Evolutionary conservation across 2,797 vertebrate species (phyloP), one percentile per base, ranked within the genome.

Genomic region (Pterois miles): DNA sequence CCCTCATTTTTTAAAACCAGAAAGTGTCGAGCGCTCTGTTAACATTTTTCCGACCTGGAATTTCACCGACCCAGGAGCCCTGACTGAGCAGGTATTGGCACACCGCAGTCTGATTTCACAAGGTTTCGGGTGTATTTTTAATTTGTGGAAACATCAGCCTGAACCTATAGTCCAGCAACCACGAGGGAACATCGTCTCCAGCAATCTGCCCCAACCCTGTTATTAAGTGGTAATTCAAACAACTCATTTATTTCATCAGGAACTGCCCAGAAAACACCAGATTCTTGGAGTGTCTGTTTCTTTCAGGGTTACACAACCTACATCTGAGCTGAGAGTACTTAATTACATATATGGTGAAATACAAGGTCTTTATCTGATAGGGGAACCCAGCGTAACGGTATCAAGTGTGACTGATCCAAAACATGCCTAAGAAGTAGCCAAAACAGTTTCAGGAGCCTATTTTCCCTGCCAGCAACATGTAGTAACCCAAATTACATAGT

Each of bases 151-250:
- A 95, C 92, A 91, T 94, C 88, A 71, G 82, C 69, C 83, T 85
- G 85, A 92, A 85, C 86, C 81, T 87, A 76, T 73, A 84, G 92
- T 90, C 90, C 92, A 87, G 53, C 75, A 82, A 94, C 94, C 94
- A 59, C 93, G 86, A 83, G 83, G 90, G 92, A 93, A 91, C 86
- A 3, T 57, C 56, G 92, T 90, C 93, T 93, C 92, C 93, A 93
- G 89, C 82, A 71, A 84, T 87, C 85, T 84, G 79, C 88, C 84
- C 80, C 78, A 81, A 92, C 88, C 92, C 92, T 87, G 91, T 90
- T 81, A 95, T 95, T 95, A 95, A 89, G 87, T 74, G 82, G 90
- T 89, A 91, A 93, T 83, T 92, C 81, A 84, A 91, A 93, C 89
- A 83, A 88, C 80, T 92, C 85, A 57, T 91, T 88, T 53, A 82